These are phyloP conservation scores for Macaca mulatta DNA, from an alignment of 2,113 vertebrate genomes.

Conservation along the genomic window DNA sequence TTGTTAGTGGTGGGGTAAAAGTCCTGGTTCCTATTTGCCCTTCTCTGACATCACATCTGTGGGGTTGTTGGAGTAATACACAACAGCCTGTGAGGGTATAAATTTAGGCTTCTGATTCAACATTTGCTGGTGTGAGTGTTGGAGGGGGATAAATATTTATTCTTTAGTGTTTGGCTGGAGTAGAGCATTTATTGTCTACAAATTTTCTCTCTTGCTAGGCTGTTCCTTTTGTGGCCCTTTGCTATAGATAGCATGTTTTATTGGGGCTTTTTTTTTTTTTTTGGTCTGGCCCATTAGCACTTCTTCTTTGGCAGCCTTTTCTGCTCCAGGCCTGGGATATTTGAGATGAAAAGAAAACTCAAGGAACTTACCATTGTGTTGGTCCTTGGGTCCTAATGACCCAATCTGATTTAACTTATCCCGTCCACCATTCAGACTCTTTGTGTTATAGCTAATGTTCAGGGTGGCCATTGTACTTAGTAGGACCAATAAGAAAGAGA, in stretches of 20 bases:
- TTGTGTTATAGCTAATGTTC: not conserved
- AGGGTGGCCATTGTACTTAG: not conserved
- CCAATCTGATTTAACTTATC: not conserved
- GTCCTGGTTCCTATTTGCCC: not conserved
- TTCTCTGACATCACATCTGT: not conserved
- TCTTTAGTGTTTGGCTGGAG: not conserved
- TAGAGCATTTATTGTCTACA: not conserved
- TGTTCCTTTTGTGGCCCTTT: not conserved
- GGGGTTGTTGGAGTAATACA: not conserved
- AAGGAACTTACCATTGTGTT: not conserved
- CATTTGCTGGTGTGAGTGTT: not conserved
- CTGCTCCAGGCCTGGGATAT: not conserved
- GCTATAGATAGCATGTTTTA: not conserved
- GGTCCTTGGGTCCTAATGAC: not conserved
- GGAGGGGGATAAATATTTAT: not conserved
- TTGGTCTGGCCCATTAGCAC: too few species aligned
- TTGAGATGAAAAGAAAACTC: too few species aligned
- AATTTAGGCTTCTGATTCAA: not conserved
- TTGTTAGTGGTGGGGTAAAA: not conserved
- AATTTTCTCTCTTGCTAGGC: not conserved
- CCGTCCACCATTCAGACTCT: too few species aligned
- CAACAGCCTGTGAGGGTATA: not conserved
- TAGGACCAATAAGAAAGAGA: not conserved
- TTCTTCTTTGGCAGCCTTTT: not conserved
- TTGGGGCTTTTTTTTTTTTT: not conserved